Base-by-base conservation (phyloP, 2,797 vertebrate species). In the Tadarida brasiliensis region DNA sequence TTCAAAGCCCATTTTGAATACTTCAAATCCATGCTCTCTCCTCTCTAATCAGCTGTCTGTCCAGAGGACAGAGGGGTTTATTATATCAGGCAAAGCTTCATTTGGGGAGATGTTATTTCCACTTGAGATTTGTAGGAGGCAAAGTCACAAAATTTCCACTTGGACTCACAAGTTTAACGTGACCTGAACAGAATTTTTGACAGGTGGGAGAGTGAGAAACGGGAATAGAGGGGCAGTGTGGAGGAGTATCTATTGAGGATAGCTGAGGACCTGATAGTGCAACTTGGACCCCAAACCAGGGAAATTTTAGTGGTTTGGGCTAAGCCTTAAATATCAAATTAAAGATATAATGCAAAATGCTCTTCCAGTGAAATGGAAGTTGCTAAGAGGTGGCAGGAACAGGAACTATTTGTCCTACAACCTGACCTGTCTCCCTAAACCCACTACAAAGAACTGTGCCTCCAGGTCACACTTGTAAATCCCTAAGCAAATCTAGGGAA, bases 401-500 rank as follows among this genome's bases (percentile, higher is more conserved):
- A 17, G 54, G 71, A 90, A 63, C 35, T 77, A 20, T 90, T 80
- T 92, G 73, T 63, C 10, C 28, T 80, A 35, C 71, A 82, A 59
- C 67, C 22, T 8, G 47, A 68, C 73, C 44, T 33, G 30, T 30
- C 33, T 84, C 35, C n/a, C 63, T 68, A 84, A 87, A 84, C 6
- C 28, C 24, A 30, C 65, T 78, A 57, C 61, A 77, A 82, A 88
- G 77, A 51, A 83, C 39, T 11, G 19, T 17, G 20, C 26, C 56
- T 44, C 33, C 74, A 78, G 61, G 65, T n/a, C n/a, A 35, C 20
- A 20, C 67, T 84, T 92, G 71, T 56, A 84, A 93, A 90, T 93
- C 56, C 30, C 61, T 81, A 56, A 76, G 67, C 76, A 96, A 95
- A 95, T 85, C 33, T 39, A 71, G 73, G 80, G 30, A 90, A 67